Evolutionary conservation across 1,140 invertebrate species (phyloP).

Genomic region (Pseudomyrmex concolor): DNA sequence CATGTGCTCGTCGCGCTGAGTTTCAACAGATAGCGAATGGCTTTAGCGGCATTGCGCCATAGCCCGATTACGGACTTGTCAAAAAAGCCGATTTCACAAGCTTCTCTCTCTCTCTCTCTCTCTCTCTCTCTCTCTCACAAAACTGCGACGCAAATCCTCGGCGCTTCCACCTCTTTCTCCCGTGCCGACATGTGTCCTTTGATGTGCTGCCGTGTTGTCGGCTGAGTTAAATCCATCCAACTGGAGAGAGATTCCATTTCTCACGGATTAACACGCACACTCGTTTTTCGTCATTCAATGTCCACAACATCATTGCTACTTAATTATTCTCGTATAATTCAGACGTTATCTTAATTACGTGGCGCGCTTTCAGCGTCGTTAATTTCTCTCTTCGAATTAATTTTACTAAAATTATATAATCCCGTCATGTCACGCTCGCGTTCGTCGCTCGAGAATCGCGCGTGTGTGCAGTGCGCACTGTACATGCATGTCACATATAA

Average conservation of each 20-base stretch:
- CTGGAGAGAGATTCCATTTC: not conserved
- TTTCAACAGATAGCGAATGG: not conserved
- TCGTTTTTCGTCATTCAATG: too few species aligned
- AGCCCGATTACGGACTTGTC: not conserved
- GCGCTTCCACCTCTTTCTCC: not conserved
- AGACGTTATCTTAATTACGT: not conserved
- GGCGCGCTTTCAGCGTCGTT: not conserved
- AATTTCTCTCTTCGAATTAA: conserved; percentile 30
- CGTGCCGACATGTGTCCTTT: conserved; percentile 24
- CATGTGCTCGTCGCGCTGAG: not conserved
- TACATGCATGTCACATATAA: too few species aligned
- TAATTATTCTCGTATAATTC: not conserved
- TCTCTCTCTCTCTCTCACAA: too few species aligned
- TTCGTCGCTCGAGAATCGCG: conserved; percentile 6
- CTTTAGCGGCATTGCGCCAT: not conserved
- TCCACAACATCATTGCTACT: too few species aligned
- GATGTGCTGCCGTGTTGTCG: not conserved
- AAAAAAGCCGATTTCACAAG: conserved; percentile 35
- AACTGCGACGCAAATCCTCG: conserved; percentile 4
- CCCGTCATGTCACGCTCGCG: conserved; percentile 12
- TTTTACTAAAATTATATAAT: conserved; percentile 48
- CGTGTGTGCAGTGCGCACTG: not conserved
- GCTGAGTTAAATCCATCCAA: not conserved
- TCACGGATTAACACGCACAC: not conserved
- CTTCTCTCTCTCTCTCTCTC: not conserved